phyloP scores from a whole-genome alignment of 2,888 invertebrate species.

The Papilio demoleus region DNA sequence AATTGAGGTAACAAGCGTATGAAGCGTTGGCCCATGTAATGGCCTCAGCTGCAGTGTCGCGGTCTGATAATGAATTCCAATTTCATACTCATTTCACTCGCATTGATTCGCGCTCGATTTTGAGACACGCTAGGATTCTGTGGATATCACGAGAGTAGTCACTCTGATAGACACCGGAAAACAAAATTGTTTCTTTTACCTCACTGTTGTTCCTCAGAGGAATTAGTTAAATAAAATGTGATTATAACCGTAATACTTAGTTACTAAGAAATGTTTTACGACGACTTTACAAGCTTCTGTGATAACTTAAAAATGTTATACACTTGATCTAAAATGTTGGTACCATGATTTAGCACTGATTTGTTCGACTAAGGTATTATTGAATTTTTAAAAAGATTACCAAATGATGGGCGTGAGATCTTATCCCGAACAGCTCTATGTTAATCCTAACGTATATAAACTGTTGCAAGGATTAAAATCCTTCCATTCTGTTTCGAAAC shows the following conservation, averaged over 20 bases:
- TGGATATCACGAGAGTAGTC: conserved; percentile 11
- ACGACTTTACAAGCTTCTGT: no score
- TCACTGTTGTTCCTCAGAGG: no score
- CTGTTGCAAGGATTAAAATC: conserved; percentile 43
- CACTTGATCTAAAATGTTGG: neutral
- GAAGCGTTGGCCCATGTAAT: conserved; percentile 41
- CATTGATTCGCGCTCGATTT: conserved; percentile 27
- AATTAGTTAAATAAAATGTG: no score
- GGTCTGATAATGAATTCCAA: conserved; percentile 79
- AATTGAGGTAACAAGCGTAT: conserved; percentile 25
- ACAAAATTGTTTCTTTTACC: no score
- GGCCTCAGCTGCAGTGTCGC: conserved; percentile 74
- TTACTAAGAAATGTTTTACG: no score
- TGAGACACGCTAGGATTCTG: neutral
- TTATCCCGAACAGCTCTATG: conserved; percentile 49
- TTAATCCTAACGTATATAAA: conserved; percentile 55
- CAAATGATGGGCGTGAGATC: neutral
- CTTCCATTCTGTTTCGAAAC: conserved; percentile 51
- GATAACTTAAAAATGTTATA: neutral
- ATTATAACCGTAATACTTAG: no score
- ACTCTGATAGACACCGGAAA: no score
- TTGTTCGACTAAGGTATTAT: neutral
- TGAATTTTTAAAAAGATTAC: no score
- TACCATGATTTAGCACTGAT: neutral
- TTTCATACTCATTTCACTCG: conserved; percentile 76